Conservation (phyloP, 2,113 vertebrate species). For the Perca fluviatilis region DNA sequence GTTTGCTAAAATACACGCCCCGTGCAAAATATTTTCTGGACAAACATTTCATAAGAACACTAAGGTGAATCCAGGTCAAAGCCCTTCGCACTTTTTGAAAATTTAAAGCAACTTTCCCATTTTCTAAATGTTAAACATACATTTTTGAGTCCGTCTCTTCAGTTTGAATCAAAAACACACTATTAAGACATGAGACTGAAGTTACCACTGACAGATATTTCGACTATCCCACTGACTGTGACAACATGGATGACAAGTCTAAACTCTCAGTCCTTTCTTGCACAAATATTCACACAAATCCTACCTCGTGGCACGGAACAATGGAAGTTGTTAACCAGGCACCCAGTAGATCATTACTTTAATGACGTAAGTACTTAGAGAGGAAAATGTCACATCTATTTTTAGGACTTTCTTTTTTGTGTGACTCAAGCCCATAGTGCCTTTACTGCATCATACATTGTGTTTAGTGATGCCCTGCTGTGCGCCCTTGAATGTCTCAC, state of each 20-base stretch:
- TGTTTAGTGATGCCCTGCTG: constrained; percentile 35
- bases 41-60: background rate
- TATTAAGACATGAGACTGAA: background rate
- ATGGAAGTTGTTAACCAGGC: constrained; percentile 7
- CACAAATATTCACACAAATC: background rate
- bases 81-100: background rate
- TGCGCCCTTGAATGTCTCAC: constrained; percentile 16
- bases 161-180: background rate
- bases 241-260: background rate
- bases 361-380: constrained; percentile 28
- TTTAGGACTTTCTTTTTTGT: background rate
- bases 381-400: constrained; percentile 38
- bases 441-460: constrained; percentile 5
- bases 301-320: background rate
- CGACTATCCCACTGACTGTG: background rate
- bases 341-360: constrained; percentile 37
- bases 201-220: background rate
- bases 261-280: background rate
- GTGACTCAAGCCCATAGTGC: constrained; percentile 37
- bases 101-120: background rate
- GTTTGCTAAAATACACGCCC: background rate
- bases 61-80: constrained; percentile 1
- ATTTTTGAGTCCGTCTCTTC: background rate
- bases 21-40: background rate
- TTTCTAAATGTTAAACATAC: background rate